Conservation (phyloP, 1,140 invertebrate genomes). For the Leguminivora glycinivorella region DNA sequence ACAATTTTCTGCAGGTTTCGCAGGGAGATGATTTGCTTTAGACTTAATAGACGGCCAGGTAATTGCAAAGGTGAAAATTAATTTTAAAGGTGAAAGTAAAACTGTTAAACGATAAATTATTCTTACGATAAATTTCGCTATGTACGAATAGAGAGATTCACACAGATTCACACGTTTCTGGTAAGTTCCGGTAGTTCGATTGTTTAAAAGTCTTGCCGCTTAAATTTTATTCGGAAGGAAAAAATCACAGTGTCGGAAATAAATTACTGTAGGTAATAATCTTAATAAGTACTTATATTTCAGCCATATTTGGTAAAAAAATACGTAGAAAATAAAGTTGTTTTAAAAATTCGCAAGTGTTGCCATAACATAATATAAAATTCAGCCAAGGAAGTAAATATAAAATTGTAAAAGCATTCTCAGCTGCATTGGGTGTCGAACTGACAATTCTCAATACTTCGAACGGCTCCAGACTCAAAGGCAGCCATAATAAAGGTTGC, state of each 20-base stretch:
- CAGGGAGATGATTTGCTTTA: neutral
- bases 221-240: too few relatives aligned
- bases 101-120: neutral
- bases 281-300: too few relatives aligned
- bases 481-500: neutral
- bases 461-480: neutral
- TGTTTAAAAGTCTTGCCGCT: too few relatives aligned
- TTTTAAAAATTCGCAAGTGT: too few relatives aligned
- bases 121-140: neutral
- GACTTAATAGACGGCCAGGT: neutral
- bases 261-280: too few relatives aligned
- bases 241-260: too few relatives aligned
- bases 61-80: neutral
- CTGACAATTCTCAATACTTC: neutral
- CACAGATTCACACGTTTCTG: too few relatives aligned
- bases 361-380: too few relatives aligned
- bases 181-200: too few relatives aligned
- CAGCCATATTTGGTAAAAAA: too few relatives aligned
- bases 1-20: constrained; percentile 4
- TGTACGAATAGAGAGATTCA: too few relatives aligned
- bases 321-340: too few relatives aligned
- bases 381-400: neutral
- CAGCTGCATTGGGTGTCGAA: neutral
- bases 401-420: neutral
- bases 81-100: neutral